Percentiles rank a stretch among this genome's conserved stretches.
Conservation (phyloP, 2,797 vertebrate species). For the Enteromius unitaeniatus region DNA sequence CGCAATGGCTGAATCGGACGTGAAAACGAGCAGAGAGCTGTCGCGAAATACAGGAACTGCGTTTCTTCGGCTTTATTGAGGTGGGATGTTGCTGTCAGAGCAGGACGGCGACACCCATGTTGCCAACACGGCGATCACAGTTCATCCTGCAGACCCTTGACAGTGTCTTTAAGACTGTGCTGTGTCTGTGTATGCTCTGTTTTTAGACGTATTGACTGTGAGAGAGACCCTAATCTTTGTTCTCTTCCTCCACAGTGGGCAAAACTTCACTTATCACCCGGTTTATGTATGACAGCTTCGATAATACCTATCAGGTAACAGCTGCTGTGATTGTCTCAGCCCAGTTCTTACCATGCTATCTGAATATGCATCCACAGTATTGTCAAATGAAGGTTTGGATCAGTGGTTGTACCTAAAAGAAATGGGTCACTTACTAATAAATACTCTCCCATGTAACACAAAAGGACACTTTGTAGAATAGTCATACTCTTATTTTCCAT, state of each 20-base stretch:
- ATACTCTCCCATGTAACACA: not conserved
- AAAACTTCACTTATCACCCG: conserved; percentile 95
- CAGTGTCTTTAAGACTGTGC: not conserved
- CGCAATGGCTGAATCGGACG: not conserved
- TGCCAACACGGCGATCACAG: conserved; percentile 80
- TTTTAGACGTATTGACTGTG: not conserved
- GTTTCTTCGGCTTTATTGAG: not conserved
- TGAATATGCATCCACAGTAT: not conserved
- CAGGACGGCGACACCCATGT: conserved; percentile 76
- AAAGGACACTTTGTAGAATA: not conserved
- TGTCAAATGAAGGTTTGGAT: not conserved
- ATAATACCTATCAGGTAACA: conserved; percentile 94
- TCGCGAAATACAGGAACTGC: not conserved
- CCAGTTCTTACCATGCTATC: not conserved
- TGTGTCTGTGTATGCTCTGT: not conserved
- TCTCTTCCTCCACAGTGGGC: conserved; percentile 82
- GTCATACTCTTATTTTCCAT: not conserved
- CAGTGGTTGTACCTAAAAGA: not conserved
- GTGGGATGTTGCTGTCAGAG: conserved; percentile 5
- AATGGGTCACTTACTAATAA: not conserved
- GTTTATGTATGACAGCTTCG: conserved; percentile 98
- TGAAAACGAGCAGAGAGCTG: not conserved
- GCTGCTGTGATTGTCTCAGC: not conserved
- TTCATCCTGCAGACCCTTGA: conserved; percentile 54
- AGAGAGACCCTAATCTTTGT: not conserved